Percentiles rank a stretch among this genome's conserved stretches.
These are phyloP conservation scores for Thalassoma bifasciatum DNA, from an alignment of 2,113 vertebrate species.

Conservation along the genomic window DNA sequence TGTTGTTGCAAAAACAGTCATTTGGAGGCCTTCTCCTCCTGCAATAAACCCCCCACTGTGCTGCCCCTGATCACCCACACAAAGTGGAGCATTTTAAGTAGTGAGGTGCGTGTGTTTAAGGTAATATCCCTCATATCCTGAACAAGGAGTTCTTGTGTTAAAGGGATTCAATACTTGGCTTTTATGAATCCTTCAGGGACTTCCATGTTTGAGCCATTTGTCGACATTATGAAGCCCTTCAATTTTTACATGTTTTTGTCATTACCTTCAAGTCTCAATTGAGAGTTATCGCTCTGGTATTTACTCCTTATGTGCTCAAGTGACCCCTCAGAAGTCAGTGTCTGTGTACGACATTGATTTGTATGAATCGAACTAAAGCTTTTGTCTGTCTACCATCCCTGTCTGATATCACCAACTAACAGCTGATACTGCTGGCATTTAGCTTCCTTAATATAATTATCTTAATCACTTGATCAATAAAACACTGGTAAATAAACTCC, in stretches of 20 bases:
- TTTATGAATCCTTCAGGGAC: background rate
- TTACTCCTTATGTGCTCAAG: conserved; percentile 6
- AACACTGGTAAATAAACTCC: conserved; percentile 58
- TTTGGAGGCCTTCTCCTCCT: no score
- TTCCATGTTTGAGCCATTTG: background rate
- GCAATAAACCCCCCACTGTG: no score
- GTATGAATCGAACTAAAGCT: conserved; percentile 46
- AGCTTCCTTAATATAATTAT: conserved; percentile 64
- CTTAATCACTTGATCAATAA: conserved; percentile 63
- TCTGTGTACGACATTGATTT: conserved; percentile 45
- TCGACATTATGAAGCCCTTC: background rate
- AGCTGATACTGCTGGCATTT: conserved; percentile 56
- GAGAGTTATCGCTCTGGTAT: background rate
- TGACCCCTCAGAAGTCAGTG: conserved; percentile 5
- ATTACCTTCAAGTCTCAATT: conserved; percentile 4
- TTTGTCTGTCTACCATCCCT: conserved; percentile 13
- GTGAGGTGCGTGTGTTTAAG: no score
- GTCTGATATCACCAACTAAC: conserved; percentile 41
- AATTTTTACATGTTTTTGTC: background rate
- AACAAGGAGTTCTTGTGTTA: no score
- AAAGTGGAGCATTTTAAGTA: no score
- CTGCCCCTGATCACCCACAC: no score
- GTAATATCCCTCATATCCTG: no score
- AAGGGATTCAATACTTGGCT: no score
- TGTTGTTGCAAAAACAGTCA: no score